These are phyloP conservation scores for Adelges cooleyi DNA, from an alignment of 1,140 invertebrate species.

Conservation along the genomic window DNA sequence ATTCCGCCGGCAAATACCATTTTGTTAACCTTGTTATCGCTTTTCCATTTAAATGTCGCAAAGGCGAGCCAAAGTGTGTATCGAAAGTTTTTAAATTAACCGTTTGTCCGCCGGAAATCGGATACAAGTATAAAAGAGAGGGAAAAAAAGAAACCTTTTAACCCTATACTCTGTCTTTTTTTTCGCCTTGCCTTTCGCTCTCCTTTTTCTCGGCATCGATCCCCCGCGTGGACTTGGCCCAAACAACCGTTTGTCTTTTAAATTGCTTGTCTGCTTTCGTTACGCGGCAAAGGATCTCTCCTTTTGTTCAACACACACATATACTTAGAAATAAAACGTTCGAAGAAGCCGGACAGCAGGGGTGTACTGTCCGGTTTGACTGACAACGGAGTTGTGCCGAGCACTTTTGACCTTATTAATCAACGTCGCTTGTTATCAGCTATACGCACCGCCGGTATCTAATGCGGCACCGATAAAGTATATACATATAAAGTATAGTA, in stretches of 20 bases:
- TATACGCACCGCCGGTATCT: too few species aligned
- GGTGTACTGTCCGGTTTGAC: constrained; percentile 2
- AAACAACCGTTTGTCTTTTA: constrained; percentile 28
- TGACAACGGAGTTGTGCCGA: neutral
- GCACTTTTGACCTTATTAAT: constrained; percentile 22
- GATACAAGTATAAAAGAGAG: too few species aligned
- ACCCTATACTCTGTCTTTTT: constrained; percentile 2
- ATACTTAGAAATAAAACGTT: too few species aligned
- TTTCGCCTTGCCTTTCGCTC: constrained; percentile 35
- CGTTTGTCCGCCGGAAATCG: neutral
- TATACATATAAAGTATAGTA: too few species aligned
- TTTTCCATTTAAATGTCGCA: constrained; percentile 22
- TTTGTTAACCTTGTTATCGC: too few species aligned
- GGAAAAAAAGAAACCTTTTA: constrained; percentile 24
- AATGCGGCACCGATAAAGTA: too few species aligned
- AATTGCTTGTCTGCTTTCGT: constrained; percentile 25
- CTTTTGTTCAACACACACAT: neutral
- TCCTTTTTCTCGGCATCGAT: constrained; percentile 32
- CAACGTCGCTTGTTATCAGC: constrained; percentile 17
- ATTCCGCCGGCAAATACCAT: too few species aligned
- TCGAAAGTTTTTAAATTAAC: constrained; percentile 28
- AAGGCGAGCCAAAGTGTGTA: neutral
- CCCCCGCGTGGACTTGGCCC: constrained; percentile 6
- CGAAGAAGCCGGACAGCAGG: neutral
- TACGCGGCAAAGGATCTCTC: neutral